Conservation (phyloP, 1,140 invertebrate genomes). For the Myzus persicae region DNA sequence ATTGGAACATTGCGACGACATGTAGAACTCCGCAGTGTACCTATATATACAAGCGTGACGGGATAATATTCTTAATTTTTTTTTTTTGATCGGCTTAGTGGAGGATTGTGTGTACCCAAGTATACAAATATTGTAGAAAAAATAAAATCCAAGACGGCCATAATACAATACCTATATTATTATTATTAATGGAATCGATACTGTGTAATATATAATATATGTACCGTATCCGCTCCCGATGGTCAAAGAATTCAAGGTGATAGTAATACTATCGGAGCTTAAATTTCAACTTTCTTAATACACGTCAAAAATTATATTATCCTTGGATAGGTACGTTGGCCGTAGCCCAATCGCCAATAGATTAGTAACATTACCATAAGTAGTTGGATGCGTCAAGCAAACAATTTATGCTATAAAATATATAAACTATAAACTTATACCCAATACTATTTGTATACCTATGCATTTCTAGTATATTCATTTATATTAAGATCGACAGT, state of each 20-base stretch:
- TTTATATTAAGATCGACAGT: neutral
- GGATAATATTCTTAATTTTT: neutral
- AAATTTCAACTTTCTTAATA: neutral
- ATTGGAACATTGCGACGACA: neutral
- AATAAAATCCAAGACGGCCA: neutral
- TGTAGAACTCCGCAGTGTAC: too few species aligned
- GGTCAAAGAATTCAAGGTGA: neutral
- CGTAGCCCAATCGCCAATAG: neutral
- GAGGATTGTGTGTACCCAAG: neutral
- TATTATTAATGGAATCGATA: constrained; percentile 3
- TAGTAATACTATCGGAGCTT: neutral
- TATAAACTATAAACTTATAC: neutral
- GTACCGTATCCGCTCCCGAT: neutral
- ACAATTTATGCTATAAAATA: neutral
- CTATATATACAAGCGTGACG: neutral
- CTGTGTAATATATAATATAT: too few species aligned
- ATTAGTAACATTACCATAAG: constrained; percentile 3
- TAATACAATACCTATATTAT: neutral
- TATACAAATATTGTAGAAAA: neutral
- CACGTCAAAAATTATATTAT: neutral
- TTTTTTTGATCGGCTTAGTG: neutral
- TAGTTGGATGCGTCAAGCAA: neutral
- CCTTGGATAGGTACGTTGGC: neutral
- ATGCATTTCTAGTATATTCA: neutral
- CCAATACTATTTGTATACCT: neutral